Evolutionary conservation across 2,113 vertebrate genomes (phyloP), one percentile per base, ranked within the genome.

Genomic region (Psittacus erithacus): DNA sequence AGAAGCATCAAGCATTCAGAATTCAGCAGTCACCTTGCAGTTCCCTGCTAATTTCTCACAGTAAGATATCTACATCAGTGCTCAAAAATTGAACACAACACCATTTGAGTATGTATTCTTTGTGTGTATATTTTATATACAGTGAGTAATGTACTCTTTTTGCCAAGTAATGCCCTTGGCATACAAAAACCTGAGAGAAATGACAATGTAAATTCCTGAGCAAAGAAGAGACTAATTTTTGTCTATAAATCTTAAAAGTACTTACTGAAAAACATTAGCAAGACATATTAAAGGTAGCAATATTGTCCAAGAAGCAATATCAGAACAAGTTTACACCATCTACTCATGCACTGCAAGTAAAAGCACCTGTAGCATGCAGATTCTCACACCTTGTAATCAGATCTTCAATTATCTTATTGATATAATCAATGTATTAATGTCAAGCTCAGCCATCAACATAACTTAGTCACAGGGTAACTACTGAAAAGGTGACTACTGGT

Each of bases 341-440:
- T 68, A 65, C 18, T 71, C 39, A 31, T 0, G 0, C 9, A 43
- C 20, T 43, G 50, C 7, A 74, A 17, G 38, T 18, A 43, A 67
- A 12, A 68, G 18, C 1, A 17, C 7, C 18, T 33, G 17, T 38
- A 69, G 47, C 6, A 63, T 10, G 38, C 1, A 41, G 46, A 50
- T 73, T 77, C 25, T 46, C 7, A 25, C 11, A 55, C 16, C 11
- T 46, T 46, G 10, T 44, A 91, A 88, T 7, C 4, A 5, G 31
- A 76, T 27, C 18, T 86, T 74, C 29, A 33, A 27, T 52, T 57
- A 28, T 6, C 11, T 73, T 73, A 35, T 24, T 70, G 13, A 69
- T 23, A 64, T 4, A 73, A 73, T 35, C 6, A 60, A 20, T 7
- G 73, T 6, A 17, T 2, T 71, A 19, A 47, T 27, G 67, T 83